A percentile compares a stretch with the other conserved stretches of the same genome.
These are phyloP conservation scores for Ceratina japonica DNA, from an alignment of 1,140 invertebrate genomes.

Conservation along the genomic window DNA sequence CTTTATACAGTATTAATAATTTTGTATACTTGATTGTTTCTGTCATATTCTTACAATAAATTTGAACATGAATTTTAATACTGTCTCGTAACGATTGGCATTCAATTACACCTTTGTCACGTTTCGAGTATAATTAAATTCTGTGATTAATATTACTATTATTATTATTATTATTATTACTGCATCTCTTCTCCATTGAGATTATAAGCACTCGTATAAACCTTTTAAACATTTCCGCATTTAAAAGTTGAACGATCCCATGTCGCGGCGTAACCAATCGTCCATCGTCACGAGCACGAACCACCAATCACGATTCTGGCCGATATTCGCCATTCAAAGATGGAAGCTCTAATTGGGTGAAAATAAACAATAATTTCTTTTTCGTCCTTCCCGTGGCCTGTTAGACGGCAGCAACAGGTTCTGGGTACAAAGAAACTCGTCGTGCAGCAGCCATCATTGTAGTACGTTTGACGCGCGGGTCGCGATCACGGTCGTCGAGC, in stretches of 20 bases:
- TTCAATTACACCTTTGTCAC: not conserved
- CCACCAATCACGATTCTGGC: slow-evolving; percentile 23
- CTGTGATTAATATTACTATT: not conserved
- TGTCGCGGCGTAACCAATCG: slow-evolving; percentile 5
- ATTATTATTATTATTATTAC: not conserved
- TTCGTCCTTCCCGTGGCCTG: slow-evolving; percentile 9
- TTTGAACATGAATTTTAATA: not conserved
- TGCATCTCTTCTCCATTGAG: not conserved
- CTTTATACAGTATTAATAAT: slow-evolving; percentile 31
- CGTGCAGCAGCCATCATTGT: slow-evolving; percentile 13
- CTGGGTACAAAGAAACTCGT: slow-evolving; percentile 25
- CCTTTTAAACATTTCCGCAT: not conserved
- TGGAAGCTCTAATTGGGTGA: slow-evolving; percentile 40
- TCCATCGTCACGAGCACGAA: not conserved
- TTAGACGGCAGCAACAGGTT: slow-evolving; percentile 58
- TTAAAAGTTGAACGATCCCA: slow-evolving; percentile 33
- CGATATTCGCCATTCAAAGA: not conserved
- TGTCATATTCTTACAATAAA: not conserved
- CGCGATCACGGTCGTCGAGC: slow-evolving; percentile 32
- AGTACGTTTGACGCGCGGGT: slow-evolving; percentile 46
- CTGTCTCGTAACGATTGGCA: not conserved
- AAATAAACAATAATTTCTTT: slow-evolving; percentile 42
- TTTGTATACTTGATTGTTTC: slow-evolving; percentile 34
- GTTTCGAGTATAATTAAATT: not conserved
- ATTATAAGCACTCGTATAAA: too few relatives aligned